These are phyloP conservation scores for Zoanthus sociatus DNA, from an alignment of 92 coral and sea anemone genomes.

Conservation along the genomic window DNA sequence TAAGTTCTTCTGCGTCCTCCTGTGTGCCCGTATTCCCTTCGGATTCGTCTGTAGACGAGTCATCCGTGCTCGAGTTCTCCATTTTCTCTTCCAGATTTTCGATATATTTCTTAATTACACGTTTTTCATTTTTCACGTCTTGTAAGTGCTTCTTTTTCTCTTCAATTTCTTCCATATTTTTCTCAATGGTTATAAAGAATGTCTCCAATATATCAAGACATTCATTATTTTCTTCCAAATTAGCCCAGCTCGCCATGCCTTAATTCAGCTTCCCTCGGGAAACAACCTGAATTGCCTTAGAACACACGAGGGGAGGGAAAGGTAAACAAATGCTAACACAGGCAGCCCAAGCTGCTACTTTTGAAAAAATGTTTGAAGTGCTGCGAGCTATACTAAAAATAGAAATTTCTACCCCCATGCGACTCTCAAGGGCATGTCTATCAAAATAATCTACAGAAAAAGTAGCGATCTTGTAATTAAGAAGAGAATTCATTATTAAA, in stretches of 20 bases:
- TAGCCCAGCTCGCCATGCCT: not conserved
- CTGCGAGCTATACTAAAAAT: no score
- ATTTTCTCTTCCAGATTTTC: constrained; percentile 32
- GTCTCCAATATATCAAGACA: not conserved
- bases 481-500: no score
- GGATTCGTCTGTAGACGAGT: not conserved
- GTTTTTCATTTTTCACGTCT: constrained; percentile 44
- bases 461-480: no score
- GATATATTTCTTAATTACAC: constrained; percentile 40
- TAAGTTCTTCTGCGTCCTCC: constrained; percentile 23
- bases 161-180: constrained; percentile 27
- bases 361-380: not conserved
- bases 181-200: constrained; percentile 10
- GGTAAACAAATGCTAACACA: not conserved
- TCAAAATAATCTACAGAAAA: no score
- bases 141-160: constrained; percentile 36
- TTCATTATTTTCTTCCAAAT: not conserved
- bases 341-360: not conserved
- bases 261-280: not conserved
- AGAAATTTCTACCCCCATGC: no score
- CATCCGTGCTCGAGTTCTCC: constrained; percentile 20
- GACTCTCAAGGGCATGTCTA: no score
- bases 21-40: not conserved
- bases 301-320: not conserved
- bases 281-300: no score